Conservation (phyloP, 1,140 invertebrate species). For the Hycleus phaleratus region DNA sequence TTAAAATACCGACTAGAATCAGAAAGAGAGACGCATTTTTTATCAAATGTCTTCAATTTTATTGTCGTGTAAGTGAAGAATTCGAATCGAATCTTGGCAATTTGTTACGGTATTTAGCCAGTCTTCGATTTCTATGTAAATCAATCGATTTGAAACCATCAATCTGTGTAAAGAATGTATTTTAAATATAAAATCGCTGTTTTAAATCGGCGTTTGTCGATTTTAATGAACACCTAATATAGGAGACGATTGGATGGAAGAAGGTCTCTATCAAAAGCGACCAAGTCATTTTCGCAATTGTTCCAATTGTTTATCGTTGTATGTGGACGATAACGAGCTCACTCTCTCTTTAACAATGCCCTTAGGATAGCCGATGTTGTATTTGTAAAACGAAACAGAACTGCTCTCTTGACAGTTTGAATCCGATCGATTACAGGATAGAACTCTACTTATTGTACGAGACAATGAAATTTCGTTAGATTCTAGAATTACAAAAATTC, state of each 20-base stretch:
- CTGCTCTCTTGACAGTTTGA: no score
- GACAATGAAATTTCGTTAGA: no score
- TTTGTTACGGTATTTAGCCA: neutral
- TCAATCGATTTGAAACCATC: conserved; percentile 2
- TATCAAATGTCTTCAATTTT: no score
- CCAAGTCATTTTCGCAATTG: conserved; percentile 6
- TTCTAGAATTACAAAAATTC: no score
- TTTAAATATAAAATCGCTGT: conserved; percentile 1
- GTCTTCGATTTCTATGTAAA: conserved; percentile 5
- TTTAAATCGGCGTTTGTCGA: neutral
- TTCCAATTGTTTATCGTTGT: conserved; percentile 5
- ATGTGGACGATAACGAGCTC: neutral
- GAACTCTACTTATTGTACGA: no score
- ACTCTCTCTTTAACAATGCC: conserved; percentile 12
- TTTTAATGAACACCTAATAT: conserved; percentile 12
- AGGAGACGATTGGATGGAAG: neutral
- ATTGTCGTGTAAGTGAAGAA: no score
- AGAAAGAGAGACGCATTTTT: no score
- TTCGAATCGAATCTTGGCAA: no score
- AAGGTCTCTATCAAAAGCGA: conserved; percentile 3
- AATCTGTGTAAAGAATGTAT: conserved; percentile 1
- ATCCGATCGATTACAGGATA: no score
- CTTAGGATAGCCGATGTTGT: neutral
- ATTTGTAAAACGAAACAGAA: no score
- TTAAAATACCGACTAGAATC: no score